These are phyloP conservation scores for Nannobrachium achirus DNA, from an alignment of 2,113 vertebrate species.

Conservation along the genomic window DNA sequence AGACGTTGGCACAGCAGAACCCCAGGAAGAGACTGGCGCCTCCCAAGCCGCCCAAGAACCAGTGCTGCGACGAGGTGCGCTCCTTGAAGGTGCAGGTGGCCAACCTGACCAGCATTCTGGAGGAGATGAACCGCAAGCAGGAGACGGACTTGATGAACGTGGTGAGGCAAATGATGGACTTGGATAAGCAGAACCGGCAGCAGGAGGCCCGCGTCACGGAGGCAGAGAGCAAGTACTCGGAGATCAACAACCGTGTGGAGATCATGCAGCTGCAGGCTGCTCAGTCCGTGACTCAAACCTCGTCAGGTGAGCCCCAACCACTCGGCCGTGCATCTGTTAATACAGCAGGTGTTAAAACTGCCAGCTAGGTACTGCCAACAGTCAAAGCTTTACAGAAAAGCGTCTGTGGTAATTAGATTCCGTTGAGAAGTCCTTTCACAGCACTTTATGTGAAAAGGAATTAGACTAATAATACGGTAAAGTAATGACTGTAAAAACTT, in stretches of 20 bases:
- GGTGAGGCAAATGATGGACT: constrained; percentile 90
- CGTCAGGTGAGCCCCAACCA: constrained; percentile 85
- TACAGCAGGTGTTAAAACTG: not conserved
- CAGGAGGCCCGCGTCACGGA: constrained; percentile 86
- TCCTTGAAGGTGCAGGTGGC: constrained; percentile 89
- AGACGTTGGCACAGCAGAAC: constrained; percentile 84
- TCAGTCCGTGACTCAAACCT: constrained; percentile 88
- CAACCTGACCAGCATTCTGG: constrained; percentile 88
- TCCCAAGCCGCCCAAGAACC: constrained; percentile 65
- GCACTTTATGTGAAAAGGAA: not conserved
- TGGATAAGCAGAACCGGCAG: constrained; percentile 87
- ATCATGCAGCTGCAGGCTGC: constrained; percentile 94
- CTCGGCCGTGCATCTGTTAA: not conserved
- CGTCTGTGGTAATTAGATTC: not conserved
- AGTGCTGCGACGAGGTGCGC: constrained; percentile 90
- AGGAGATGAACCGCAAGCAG: constrained; percentile 88
- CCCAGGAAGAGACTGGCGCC: constrained; percentile 75
- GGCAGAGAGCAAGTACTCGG: constrained; percentile 93
- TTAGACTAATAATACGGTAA: not conserved
- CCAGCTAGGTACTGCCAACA: too few species aligned
- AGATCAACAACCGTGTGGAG: constrained; percentile 93
- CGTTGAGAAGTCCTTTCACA: not conserved
- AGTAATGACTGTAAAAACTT: not conserved
- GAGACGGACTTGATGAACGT: constrained; percentile 86
- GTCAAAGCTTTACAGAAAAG: not conserved